These are phyloP conservation scores for Pristionchus maxplancki DNA, from an alignment of 2,888 invertebrate genomes.

Conservation along the genomic window DNA sequence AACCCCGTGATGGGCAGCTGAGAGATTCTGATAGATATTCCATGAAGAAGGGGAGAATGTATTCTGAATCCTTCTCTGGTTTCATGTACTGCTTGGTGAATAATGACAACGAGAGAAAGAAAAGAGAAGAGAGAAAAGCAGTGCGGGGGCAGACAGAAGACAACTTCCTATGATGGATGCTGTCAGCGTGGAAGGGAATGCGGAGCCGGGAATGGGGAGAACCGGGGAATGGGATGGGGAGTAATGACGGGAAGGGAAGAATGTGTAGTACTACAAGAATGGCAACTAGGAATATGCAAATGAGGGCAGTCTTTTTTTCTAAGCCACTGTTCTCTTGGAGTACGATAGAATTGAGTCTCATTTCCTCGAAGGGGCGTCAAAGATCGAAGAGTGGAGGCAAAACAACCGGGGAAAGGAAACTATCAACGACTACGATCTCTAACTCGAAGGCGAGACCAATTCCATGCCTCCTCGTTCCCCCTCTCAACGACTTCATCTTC, in stretches of 20 bases:
- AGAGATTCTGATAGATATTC: neutral
- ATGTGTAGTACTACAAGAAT: neutral
- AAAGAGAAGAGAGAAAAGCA: neutral
- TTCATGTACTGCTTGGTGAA: neutral
- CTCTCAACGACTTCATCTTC: neutral
- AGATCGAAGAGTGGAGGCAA: neutral
- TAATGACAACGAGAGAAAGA: neutral
- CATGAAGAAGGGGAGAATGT: neutral
- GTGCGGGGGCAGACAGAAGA: neutral
- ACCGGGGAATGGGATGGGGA: neutral
- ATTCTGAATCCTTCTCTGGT: neutral
- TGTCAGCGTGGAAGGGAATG: neutral
- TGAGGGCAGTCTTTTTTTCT: neutral
- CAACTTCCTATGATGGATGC: neutral
- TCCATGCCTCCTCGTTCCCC: neutral
- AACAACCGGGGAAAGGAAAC: neutral
- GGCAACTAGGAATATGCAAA: too few relatives aligned
- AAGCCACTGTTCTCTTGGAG: neutral
- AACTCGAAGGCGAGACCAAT: neutral
- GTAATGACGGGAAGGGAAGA: neutral
- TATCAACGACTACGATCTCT: neutral
- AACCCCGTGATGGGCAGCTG: neutral
- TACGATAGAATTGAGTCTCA: neutral
- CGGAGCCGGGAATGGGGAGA: slow-evolving; percentile 6
- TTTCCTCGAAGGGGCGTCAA: neutral